Evolutionary conservation across 37 sponge, comb jelly and placozoan genomes (phyloP), one percentile per base, ranked within the genome.

Genomic region (Hexactinellida sp.): DNA sequence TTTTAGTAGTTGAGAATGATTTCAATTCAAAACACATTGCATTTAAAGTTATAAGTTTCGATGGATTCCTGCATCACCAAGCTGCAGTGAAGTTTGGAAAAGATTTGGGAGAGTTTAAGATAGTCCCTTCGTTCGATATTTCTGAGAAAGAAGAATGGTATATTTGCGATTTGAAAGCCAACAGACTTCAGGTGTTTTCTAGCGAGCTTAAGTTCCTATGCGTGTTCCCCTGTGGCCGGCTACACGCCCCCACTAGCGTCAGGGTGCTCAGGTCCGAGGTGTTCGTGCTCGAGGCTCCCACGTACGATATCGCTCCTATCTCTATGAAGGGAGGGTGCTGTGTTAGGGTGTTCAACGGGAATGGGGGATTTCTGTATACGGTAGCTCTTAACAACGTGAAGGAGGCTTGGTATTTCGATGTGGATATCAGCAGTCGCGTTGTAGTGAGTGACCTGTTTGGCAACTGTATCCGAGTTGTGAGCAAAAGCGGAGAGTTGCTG

Each of bases 91-190:
- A 25, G 76, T 63, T 63, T 63, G 76, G 76, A 7, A 63, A 63
- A 63, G 76, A 63, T 10, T 63, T 63, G 76, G 76, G 76, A 28
- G 76, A 63, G 34, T 63, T 63, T n/a, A 63, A n/a, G 30, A 63
- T 63, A 63, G 30, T n/a, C 3, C 76, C 76, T 63, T 63, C 76
- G 21, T 63, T 63, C 30, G 76, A 63, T 63, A 63, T 63, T 63
- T 63, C 76, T 63, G 76, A 63, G 30, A 63, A 63, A n/a, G 76
- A n/a, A 32, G 76, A 63, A n/a, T 63, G 76, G 76, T 63, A 25
- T n/a, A 23, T 63, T 1, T 63, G 76, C 13, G 76, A 63, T 28
- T n/a, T 63, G 76, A 63, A 63, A n/a, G 76, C 28, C 5, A 63
- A 63, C 76, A 10, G 30, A 63, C 3, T 63, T 10, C 76, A 63